phyloP scores from a whole-genome alignment of 2,888 invertebrate genomes.

The Microdon myrmicae region DNA sequence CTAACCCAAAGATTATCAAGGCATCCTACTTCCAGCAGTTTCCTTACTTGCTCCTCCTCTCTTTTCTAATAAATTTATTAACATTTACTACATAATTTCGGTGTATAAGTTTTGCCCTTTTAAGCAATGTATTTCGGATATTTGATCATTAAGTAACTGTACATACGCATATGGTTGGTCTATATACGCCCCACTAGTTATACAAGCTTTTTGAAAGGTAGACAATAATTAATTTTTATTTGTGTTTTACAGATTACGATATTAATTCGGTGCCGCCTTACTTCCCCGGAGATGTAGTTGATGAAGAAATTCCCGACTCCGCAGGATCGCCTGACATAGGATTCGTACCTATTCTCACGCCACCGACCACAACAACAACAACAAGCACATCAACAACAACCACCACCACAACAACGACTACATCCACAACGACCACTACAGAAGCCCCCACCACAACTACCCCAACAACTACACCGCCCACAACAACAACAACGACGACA shows the following conservation, averaged over 20 bases:
- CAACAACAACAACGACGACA: slow-evolving; percentile 44
- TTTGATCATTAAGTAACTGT: no score
- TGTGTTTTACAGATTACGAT: slow-evolving; percentile 59
- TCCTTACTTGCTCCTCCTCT: no score
- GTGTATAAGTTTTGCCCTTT: no score
- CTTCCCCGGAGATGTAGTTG: slow-evolving; percentile 60
- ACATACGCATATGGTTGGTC: no score
- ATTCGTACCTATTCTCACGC: slow-evolving; percentile 61
- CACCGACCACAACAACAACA: slow-evolving; percentile 64
- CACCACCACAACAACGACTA: slow-evolving; percentile 52
- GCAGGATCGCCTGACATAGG: slow-evolving; percentile 17
- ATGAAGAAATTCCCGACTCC: slow-evolving; percentile 12
- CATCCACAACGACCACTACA: slow-evolving; percentile 55
- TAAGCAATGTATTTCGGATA: no score
- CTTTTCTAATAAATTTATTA: no score
- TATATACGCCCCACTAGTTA: no score
- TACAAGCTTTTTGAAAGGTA: not conserved
- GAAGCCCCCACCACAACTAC: slow-evolving; percentile 58
- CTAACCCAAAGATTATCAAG: no score
- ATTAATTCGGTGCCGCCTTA: slow-evolving; percentile 56
- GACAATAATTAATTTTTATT: not conserved
- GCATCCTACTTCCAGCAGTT: no score
- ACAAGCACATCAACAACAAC: slow-evolving; percentile 58
- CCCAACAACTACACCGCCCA: slow-evolving; percentile 53
- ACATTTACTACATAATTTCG: no score